phyloP scores from a whole-genome alignment of 2,797 vertebrate genomes.

The Micropoecilia bifurca region DNA sequence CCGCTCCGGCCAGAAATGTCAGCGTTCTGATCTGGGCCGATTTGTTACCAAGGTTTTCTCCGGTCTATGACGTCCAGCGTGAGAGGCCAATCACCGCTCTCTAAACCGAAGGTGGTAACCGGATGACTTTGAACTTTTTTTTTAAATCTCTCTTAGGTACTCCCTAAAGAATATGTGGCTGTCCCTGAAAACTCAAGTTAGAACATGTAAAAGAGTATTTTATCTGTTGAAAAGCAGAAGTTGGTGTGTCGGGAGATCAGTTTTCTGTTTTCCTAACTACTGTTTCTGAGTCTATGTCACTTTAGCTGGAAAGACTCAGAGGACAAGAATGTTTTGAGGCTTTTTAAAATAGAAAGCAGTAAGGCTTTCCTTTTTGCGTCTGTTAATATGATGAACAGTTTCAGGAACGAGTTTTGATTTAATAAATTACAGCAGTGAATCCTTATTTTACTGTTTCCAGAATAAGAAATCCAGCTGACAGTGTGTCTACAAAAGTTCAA shows the following conservation, averaged over 20 bases:
- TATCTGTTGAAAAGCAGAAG: neutral
- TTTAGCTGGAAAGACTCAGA: neutral
- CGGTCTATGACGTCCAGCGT: slow-evolving; percentile 54
- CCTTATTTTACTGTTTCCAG: neutral
- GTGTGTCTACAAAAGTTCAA: too few species aligned
- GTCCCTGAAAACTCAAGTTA: slow-evolving; percentile 30
- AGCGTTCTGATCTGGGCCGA: slow-evolving; percentile 39
- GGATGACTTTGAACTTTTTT: slow-evolving; percentile 37
- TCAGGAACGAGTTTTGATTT: neutral
- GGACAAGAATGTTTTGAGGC: neutral
- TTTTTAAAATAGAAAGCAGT: neutral
- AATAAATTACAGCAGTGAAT: neutral
- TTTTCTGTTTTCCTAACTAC: slow-evolving; percentile 16
- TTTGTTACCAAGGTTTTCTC: slow-evolving; percentile 63
- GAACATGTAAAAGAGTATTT: slow-evolving; percentile 11
- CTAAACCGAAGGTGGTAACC: slow-evolving; percentile 7
- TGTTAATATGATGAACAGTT: neutral
- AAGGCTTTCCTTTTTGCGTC: neutral
- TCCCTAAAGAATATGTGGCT: slow-evolving; percentile 24
- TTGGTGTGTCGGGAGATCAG: neutral
- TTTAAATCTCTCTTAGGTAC: slow-evolving; percentile 1
- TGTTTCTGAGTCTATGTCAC: neutral
- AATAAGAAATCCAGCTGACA: neutral
- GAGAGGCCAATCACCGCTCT: slow-evolving; percentile 48
- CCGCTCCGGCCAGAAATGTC: slow-evolving; percentile 39